Evolutionary conservation across 2,888 invertebrate genomes (phyloP).

Genomic region (Corbicula japonica): DNA sequence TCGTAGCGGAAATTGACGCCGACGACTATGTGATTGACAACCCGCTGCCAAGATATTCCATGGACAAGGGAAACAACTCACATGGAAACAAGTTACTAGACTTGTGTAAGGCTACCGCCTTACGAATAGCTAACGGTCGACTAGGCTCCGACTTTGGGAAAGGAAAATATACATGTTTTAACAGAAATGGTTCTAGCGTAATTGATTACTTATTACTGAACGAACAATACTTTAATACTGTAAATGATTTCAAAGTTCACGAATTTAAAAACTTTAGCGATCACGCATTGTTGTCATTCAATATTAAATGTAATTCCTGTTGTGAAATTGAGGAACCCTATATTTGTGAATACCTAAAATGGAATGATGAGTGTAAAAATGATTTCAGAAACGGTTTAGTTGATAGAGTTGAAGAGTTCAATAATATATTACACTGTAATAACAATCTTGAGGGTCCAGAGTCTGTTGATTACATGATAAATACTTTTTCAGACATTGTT

Average conservation of each 20-base stretch:
- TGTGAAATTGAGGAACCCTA: conserved; percentile 10
- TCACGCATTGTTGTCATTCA: conserved; percentile 1
- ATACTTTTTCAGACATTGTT: neutral
- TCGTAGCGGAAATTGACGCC: neutral
- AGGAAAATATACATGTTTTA: conserved; percentile 5
- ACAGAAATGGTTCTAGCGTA: conserved; percentile 2
- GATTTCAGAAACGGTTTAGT: too few species aligned
- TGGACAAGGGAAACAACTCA: conserved; percentile 9
- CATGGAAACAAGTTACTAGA: conserved; percentile 28
- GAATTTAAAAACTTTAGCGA: neutral
- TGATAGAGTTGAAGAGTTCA: neutral
- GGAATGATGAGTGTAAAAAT: too few species aligned
- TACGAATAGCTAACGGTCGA: conserved; percentile 21
- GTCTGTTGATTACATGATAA: neutral
- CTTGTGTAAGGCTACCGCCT: conserved; percentile 13
- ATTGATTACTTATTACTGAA: conserved; percentile 26
- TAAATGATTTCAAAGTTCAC: conserved; percentile 5
- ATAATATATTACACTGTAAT: neutral
- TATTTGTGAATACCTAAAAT: too few species aligned
- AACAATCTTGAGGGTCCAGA: neutral
- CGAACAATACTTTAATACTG: neutral
- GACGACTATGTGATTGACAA: neutral
- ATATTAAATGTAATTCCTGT: neutral
- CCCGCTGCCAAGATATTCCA: conserved; percentile 11
- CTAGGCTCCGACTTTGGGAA: neutral